These are phyloP conservation scores for Epirrhoe alternata DNA, from an alignment of 2,888 invertebrate genomes.

Conservation along the genomic window DNA sequence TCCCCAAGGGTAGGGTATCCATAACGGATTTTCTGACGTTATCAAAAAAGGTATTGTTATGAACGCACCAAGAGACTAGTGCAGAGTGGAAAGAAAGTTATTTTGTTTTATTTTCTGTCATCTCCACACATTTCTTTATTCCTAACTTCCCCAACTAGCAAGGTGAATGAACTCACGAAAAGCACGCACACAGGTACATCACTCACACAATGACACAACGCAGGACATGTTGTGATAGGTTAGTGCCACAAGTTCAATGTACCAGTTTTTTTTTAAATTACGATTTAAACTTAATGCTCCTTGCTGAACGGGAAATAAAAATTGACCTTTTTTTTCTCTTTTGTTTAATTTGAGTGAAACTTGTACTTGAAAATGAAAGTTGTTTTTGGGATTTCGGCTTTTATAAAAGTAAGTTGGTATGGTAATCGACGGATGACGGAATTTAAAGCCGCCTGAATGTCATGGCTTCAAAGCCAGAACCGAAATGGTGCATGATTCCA, in stretches of 20 bases:
- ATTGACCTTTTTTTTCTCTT: conserved; percentile 21
- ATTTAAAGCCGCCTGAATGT: not conserved
- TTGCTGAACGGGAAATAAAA: conserved; percentile 28
- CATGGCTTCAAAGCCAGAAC: not conserved
- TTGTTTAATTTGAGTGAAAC: conserved; percentile 16
- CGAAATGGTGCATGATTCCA: too few species aligned
- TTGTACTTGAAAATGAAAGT: conserved; percentile 28
- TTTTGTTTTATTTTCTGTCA: not conserved
- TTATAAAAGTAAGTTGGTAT: not conserved
- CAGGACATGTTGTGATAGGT: conserved; percentile 74
- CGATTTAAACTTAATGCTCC: conserved; percentile 11
- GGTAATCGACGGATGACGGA: not conserved
- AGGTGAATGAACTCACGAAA: conserved; percentile 84
- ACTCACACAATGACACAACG: conserved; percentile 48
- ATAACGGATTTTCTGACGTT: too few species aligned
- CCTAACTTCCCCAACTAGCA: conserved; percentile 83
- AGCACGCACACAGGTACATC: conserved; percentile 67
- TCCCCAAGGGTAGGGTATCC: too few species aligned
- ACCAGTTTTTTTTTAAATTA: conserved; percentile 51
- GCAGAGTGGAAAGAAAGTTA: too few species aligned
- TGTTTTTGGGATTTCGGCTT: conserved; percentile 21
- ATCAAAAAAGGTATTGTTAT: too few species aligned
- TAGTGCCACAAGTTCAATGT: conserved; percentile 67
- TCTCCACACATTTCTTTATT: conserved; percentile 58
- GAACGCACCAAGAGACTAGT: too few species aligned